phyloP scores from a whole-genome alignment of 1,140 invertebrate genomes.

The Orius insidiosus region DNA sequence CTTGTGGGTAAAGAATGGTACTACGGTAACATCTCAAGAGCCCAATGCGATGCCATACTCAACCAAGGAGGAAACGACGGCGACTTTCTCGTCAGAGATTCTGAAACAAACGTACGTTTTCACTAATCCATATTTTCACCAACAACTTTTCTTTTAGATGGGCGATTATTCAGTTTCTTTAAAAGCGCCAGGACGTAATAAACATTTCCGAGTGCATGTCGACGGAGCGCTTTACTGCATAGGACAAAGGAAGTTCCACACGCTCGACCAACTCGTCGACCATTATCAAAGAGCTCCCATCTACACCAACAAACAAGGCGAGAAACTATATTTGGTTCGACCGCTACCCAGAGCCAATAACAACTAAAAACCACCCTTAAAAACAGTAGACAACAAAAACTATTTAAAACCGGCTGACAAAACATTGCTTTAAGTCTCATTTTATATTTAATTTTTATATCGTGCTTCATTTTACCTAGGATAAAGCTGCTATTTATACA shows the following conservation, averaged over 20 bases:
- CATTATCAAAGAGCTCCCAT: conserved; percentile 98
- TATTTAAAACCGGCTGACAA: background rate
- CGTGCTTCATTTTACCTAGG: background rate
- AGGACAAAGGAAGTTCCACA: conserved; percentile 91
- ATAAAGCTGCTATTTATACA: too few relatives aligned
- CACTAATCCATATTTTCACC: background rate
- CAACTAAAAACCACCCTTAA: conserved; percentile 2
- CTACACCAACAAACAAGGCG: conserved; percentile 89
- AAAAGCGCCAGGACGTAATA: conserved; percentile 93
- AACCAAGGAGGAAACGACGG: conserved; percentile 90
- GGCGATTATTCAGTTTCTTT: conserved; percentile 97
- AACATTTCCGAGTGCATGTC: conserved; percentile 97
- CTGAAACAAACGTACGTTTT: conserved; percentile 88
- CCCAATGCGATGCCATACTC: conserved; percentile 85
- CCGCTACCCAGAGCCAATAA: conserved; percentile 39
- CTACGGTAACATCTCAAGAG: conserved; percentile 85
- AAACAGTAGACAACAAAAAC: background rate
- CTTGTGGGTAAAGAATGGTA: conserved; percentile 82
- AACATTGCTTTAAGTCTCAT: background rate
- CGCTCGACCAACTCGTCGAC: conserved; percentile 88
- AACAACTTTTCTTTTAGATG: conserved; percentile 44
- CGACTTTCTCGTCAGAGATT: conserved; percentile 95
- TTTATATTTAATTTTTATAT: background rate
- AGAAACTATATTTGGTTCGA: conserved; percentile 80
- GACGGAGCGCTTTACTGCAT: conserved; percentile 89